Conservation (phyloP, 2,113 vertebrate species). For the Tapirus terrestris region DNA sequence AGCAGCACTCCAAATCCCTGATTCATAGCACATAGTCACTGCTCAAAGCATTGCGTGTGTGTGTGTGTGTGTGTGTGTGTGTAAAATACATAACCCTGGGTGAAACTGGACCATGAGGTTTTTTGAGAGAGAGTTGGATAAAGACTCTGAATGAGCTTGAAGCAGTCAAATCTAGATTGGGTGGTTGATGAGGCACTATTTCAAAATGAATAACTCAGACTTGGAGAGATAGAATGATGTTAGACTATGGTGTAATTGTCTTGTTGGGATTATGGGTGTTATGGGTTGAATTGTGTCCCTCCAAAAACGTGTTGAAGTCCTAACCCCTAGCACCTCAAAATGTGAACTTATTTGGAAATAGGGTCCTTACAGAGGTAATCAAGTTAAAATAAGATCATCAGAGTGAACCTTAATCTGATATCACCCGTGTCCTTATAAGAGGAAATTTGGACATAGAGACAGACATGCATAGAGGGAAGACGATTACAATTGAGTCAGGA, state of each 20-base stretch:
- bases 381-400: not conserved
- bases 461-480: not conserved
- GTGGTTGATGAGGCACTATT: not conserved
- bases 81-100: not conserved
- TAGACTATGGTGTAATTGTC: not conserved
- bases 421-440: not conserved
- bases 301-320: not conserved
- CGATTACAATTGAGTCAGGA: not conserved
- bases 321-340: not conserved
- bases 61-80: not conserved
- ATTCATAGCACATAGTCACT: not conserved
- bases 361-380: not conserved
- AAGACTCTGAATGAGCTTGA: not conserved
- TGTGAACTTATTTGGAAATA: not conserved
- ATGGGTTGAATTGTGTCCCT: not conserved
- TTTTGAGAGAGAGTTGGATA: not conserved
- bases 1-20: not conserved
- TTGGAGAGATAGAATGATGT: not conserved
- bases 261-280: not conserved
- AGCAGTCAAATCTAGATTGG: not conserved
- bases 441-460: not conserved
- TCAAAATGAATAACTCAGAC: not conserved
- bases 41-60: not conserved
- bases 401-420: not conserved
- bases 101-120: not conserved